These are phyloP conservation scores for Pheosia gnoma DNA, from an alignment of 2,888 invertebrate species.

Conservation along the genomic window DNA sequence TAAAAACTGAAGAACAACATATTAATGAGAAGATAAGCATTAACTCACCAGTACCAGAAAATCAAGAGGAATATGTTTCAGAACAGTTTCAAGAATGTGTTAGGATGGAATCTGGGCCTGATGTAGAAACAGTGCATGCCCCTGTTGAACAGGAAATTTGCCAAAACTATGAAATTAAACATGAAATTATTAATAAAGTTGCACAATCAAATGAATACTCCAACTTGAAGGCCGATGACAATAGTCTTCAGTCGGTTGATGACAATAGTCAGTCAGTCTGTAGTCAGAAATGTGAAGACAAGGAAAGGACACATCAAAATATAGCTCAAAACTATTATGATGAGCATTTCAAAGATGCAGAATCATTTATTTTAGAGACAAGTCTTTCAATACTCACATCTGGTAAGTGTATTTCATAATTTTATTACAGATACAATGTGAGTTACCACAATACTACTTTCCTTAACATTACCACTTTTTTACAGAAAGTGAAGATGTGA, in stretches of 20 bases:
- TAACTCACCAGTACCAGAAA: slow-evolving; percentile 36
- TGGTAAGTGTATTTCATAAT: slow-evolving; percentile 56
- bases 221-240: slow-evolving; percentile 42
- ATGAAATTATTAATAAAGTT: slow-evolving; percentile 50
- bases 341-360: slow-evolving; percentile 90
- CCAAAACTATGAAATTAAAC: slow-evolving; percentile 53
- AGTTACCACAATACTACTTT: too few relatives aligned
- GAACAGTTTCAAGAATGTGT: slow-evolving; percentile 41
- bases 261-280: slow-evolving; percentile 19
- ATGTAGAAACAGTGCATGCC: slow-evolving; percentile 20
- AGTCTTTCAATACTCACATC: slow-evolving; percentile 70
- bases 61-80: slow-evolving; percentile 57
- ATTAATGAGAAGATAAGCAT: slow-evolving; percentile 36
- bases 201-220: slow-evolving; percentile 36
- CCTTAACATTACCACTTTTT: slow-evolving; percentile 16
- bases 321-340: slow-evolving; percentile 79
- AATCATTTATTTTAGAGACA: slow-evolving; percentile 89
- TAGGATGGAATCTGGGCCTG: slow-evolving; percentile 34
- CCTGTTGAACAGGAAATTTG: slow-evolving; percentile 43
- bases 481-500: slow-evolving; percentile 73
- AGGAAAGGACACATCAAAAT: slow-evolving; percentile 55
- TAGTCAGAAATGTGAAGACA: slow-evolving; percentile 55
- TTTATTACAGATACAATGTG: background rate
- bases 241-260: slow-evolving; percentile 29
- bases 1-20: slow-evolving; percentile 35